A percentile compares a stretch with the other conserved stretches of the same genome.
These are phyloP conservation scores for Lutraria lutraria DNA, from an alignment of 2,888 invertebrate genomes.

Conservation along the genomic window DNA sequence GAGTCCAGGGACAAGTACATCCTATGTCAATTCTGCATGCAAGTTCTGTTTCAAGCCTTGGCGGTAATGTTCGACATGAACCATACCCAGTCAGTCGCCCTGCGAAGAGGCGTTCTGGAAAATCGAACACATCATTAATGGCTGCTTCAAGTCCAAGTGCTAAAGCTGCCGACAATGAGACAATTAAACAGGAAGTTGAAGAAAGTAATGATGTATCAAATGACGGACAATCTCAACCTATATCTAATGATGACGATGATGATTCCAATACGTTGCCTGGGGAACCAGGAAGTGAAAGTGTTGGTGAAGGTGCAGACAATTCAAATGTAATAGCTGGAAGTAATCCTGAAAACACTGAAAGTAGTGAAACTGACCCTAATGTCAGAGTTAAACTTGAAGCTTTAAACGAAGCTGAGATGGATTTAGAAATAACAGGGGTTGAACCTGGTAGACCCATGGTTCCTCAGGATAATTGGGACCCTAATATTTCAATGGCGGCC, in stretches of 20 bases:
- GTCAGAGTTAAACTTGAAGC: slow-evolving; percentile 62
- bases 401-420: slow-evolving; percentile 58
- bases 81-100: slow-evolving; percentile 46
- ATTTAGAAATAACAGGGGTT: slow-evolving; percentile 63
- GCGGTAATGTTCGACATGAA: slow-evolving; percentile 32
- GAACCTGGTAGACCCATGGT: slow-evolving; percentile 49
- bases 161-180: slow-evolving; percentile 35
- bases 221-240: slow-evolving; percentile 39
- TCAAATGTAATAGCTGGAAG: slow-evolving; percentile 45
- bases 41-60: neutral
- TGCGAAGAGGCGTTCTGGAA: neutral
- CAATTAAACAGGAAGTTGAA: neutral
- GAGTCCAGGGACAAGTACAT: slow-evolving; percentile 40
- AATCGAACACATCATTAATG: neutral
- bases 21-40: slow-evolving; percentile 42
- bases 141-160: slow-evolving; percentile 44
- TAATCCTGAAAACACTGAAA: neutral
- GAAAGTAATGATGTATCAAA: slow-evolving; percentile 31
- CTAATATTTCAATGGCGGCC: slow-evolving; percentile 34
- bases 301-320: slow-evolving; percentile 44
- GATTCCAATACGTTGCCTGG: slow-evolving; percentile 28
- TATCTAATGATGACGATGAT: slow-evolving; percentile 6
- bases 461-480: slow-evolving; percentile 52
- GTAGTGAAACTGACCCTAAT: slow-evolving; percentile 25
- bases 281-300: slow-evolving; percentile 39